phyloP scores from a whole-genome alignment of 2,888 invertebrate genomes.

The Tethea ocularis region DNA sequence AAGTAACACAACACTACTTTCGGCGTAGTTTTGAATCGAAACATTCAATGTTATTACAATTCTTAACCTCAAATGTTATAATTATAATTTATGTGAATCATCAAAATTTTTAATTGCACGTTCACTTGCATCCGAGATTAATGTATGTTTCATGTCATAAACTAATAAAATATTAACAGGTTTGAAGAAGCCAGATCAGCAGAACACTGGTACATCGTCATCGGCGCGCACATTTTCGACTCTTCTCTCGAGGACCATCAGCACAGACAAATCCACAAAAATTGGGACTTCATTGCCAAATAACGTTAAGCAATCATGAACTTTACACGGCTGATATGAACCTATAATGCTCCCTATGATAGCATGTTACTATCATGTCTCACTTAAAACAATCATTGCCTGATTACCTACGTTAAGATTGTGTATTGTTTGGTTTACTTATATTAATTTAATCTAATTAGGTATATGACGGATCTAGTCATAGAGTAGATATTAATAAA shows the following conservation, averaged over 20 bases:
- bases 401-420: background rate
- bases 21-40: constrained; percentile 45
- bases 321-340: background rate
- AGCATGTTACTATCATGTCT: background rate
- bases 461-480: background rate
- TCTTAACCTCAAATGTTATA: background rate
- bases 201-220: constrained; percentile 68
- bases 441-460: background rate
- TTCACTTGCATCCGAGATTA: background rate
- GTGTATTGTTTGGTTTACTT: no score
- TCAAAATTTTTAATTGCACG: background rate
- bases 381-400: background rate
- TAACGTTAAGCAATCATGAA: constrained; percentile 47
- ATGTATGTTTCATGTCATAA: constrained; percentile 16
- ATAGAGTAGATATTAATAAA: background rate
- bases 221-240: constrained; percentile 73
- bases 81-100: background rate
- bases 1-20: constrained; percentile 47
- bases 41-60: constrained; percentile 10
- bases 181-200: constrained; percentile 68
- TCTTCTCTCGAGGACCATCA: constrained; percentile 73
- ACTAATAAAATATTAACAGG: constrained; percentile 74
- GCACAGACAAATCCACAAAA: constrained; percentile 67
- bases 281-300: constrained; percentile 59
- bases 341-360: background rate